Evolutionary conservation across 2,888 invertebrate genomes (phyloP).

Genomic region (Cordilura impudica): DNA sequence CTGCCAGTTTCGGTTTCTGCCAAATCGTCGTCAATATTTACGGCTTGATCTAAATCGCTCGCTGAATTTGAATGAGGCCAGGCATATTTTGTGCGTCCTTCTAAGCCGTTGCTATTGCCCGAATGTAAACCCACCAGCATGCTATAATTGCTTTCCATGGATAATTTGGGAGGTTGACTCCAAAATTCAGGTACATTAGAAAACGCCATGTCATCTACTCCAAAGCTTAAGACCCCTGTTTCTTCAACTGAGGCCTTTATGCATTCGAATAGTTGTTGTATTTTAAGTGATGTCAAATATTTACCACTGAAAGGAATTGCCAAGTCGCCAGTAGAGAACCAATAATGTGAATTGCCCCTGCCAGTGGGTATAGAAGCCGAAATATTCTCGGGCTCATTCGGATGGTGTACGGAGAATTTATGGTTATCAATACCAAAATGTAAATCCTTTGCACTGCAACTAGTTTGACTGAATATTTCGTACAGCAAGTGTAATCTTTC

Average conservation of each 20-base stretch:
- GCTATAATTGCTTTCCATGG: not conserved
- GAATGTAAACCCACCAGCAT: constrained; percentile 65
- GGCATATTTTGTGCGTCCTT: constrained; percentile 69
- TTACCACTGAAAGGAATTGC: constrained; percentile 73
- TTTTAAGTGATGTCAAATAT: constrained; percentile 66
- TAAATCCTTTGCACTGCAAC: constrained; percentile 69
- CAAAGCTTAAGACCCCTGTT: constrained; percentile 67
- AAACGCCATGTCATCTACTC: constrained; percentile 73
- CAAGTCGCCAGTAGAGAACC: constrained; percentile 74
- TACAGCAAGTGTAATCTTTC: constrained; percentile 70
- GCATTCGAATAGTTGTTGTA: constrained; percentile 70
- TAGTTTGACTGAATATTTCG: constrained; percentile 73
- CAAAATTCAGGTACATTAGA: constrained; percentile 66
- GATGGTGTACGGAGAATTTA: constrained; percentile 64
- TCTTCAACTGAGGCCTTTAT: constrained; percentile 64
- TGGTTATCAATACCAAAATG: constrained; percentile 74
- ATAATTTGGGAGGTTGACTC: constrained; percentile 73
- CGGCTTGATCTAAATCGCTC: constrained; percentile 71
- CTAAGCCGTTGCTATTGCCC: constrained; percentile 68
- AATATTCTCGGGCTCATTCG: constrained; percentile 38
- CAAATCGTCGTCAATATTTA: constrained; percentile 66
- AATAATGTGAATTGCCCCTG: constrained; percentile 72
- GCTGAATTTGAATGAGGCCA: constrained; percentile 69
- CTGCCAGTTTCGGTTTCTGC: constrained; percentile 68
- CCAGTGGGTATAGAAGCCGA: constrained; percentile 64